phyloP scores from a whole-genome alignment of 1,140 invertebrate species.

The Maconellicoccus hirsutus region DNA sequence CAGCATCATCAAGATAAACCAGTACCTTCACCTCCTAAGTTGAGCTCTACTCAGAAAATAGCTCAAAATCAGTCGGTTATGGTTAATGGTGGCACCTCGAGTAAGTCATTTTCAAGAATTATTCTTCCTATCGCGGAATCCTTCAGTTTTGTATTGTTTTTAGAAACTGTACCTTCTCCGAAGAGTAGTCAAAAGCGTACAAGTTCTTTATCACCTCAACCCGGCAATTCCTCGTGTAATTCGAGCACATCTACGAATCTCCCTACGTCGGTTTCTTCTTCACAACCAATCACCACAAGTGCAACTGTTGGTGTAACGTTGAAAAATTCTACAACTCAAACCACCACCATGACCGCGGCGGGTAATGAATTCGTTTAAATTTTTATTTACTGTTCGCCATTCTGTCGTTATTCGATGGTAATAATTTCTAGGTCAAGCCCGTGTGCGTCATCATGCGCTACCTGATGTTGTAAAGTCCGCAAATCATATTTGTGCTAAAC shows the following conservation, averaged over 20 bases:
- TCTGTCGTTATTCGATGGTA: not conserved
- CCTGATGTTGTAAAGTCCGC: slow-evolving; percentile 33
- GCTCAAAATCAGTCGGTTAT: not conserved
- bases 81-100: not conserved
- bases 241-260: no score
- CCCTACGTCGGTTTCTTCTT: not conserved
- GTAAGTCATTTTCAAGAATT: not conserved
- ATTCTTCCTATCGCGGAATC: not conserved
- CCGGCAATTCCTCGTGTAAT: no score
- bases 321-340: slow-evolving; percentile 1
- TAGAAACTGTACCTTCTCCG: not conserved
- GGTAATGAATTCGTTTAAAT: not conserved
- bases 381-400: no score
- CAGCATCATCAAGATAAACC: slow-evolving; percentile 5
- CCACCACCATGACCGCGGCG: not conserved
- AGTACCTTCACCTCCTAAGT: not conserved
- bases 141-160: not conserved
- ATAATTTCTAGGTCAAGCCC: not conserved
- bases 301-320: not conserved
- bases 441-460: slow-evolving; percentile 33
- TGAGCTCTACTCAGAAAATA: not conserved
- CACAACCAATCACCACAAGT: not conserved
- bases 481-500: slow-evolving; percentile 37
- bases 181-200: not conserved
- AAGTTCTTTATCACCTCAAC: not conserved